phyloP scores from a whole-genome alignment of 2,888 invertebrate species.

The Platypus cylindrus region DNA sequence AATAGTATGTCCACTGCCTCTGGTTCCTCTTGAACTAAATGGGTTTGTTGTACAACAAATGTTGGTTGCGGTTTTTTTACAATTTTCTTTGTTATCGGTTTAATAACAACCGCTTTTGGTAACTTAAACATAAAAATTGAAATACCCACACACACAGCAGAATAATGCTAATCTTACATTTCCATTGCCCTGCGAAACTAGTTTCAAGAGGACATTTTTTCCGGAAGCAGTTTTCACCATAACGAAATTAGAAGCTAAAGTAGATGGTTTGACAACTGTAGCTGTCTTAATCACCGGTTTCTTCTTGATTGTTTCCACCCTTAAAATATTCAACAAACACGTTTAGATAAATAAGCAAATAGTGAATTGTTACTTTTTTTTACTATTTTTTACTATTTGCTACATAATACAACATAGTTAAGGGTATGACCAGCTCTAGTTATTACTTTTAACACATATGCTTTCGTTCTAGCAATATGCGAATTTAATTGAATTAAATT shows the following conservation, averaged over 20 bases:
- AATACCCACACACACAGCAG: background rate
- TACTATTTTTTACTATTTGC: no score
- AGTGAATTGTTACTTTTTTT: no score
- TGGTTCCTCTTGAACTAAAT: constrained; percentile 14
- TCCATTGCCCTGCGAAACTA: constrained; percentile 27
- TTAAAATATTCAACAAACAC: no score
- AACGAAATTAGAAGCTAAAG: constrained; percentile 30
- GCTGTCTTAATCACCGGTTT: no score
- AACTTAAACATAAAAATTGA: constrained; percentile 16
- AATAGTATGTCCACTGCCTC: constrained; percentile 10
- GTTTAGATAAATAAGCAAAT: no score
- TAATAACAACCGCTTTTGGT: constrained; percentile 25
- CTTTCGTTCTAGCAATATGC: no score
- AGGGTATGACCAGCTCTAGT: no score
- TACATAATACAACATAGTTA: no score
- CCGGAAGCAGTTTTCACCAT: constrained; percentile 34
- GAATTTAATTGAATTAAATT: no score
- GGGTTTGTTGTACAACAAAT: constrained; percentile 10
- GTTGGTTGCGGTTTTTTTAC: constrained; percentile 19
- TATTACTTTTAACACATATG: no score
- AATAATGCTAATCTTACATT: constrained; percentile 16
- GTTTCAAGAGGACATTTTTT: constrained; percentile 33
- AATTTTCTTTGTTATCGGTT: constrained; percentile 23
- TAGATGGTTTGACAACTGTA: constrained; percentile 14
- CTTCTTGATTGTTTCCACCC: no score